Percentiles rank a stretch among this genome's conserved stretches.
These are phyloP conservation scores for Rhabditophanes sp. DNA, from an alignment of 2,888 invertebrate species.

Conservation along the genomic window DNA sequence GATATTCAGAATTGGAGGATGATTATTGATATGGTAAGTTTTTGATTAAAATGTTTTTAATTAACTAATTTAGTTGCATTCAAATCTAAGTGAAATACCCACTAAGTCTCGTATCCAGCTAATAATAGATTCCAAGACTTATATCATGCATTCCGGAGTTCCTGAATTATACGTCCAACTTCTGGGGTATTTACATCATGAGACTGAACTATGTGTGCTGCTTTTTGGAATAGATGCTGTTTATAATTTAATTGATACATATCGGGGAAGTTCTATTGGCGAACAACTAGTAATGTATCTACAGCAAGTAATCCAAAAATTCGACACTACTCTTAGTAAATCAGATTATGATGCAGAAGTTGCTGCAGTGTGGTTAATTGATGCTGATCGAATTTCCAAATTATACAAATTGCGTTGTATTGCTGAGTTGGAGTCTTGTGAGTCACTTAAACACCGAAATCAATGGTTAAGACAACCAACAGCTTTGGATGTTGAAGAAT, in stretches of 20 bases:
- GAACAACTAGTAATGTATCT: slow-evolving; percentile 27
- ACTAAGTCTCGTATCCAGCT: slow-evolving; percentile 35
- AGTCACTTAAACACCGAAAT: slow-evolving; percentile 1
- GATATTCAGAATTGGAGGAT: slow-evolving; percentile 38
- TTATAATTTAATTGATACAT: slow-evolving; percentile 25
- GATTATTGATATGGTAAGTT: slow-evolving; percentile 25
- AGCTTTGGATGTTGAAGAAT: slow-evolving; percentile 30
- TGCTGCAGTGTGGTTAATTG: slow-evolving; percentile 36
- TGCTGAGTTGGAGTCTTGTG: slow-evolving; percentile 29
- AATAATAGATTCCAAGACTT: slow-evolving; percentile 33
- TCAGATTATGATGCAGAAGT: slow-evolving; percentile 22
- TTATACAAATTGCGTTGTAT: slow-evolving; percentile 39
- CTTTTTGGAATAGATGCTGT: slow-evolving; percentile 35
- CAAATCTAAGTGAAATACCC: slow-evolving; percentile 25
- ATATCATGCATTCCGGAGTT: slow-evolving; percentile 24
- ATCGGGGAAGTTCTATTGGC: slow-evolving; percentile 19
- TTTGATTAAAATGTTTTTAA: slow-evolving; percentile 1
- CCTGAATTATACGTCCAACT: slow-evolving; percentile 33
- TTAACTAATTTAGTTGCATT: slow-evolving; percentile 20
- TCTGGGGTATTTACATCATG: slow-evolving; percentile 25
- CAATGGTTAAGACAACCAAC: slow-evolving; percentile 28
- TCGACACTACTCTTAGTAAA: slow-evolving; percentile 24
- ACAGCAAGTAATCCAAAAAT: slow-evolving; percentile 26
- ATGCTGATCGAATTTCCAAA: slow-evolving; percentile 28
- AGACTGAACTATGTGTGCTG: slow-evolving; percentile 32